Conservation (phyloP, 1,140 invertebrate genomes). For the Drosophila asahinai region DNA sequence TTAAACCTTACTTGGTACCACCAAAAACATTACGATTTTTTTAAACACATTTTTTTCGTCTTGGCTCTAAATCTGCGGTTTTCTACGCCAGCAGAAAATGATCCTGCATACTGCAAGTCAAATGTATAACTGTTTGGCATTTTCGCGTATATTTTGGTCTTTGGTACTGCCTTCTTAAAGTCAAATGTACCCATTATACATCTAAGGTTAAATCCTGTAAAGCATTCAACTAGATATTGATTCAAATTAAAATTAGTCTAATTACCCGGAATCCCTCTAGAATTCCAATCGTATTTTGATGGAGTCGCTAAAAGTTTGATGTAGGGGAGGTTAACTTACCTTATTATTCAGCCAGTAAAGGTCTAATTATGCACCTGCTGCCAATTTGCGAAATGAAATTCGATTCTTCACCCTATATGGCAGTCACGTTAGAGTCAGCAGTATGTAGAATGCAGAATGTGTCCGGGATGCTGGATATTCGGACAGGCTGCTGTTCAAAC, state of each 20-base stretch:
- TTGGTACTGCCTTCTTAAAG: too few species aligned
- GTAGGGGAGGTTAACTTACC: neutral
- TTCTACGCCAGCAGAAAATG: too few species aligned
- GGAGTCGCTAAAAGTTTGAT: neutral
- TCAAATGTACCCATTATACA: too few species aligned
- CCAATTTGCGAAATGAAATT: conserved; percentile 42
- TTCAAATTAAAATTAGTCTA: neutral
- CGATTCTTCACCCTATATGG: conserved; percentile 15
- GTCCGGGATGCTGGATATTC: conserved; percentile 5
- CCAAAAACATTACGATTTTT: too few species aligned
- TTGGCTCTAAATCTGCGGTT: too few species aligned
- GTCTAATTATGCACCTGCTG: conserved; percentile 18
- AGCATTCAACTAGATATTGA: too few species aligned
- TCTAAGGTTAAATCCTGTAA: neutral
- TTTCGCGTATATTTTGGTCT: too few species aligned
- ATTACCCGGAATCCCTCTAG: neutral
- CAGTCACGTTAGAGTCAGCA: conserved; percentile 18
- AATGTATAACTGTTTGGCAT: too few species aligned
- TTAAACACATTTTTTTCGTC: too few species aligned
- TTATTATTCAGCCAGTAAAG: neutral
- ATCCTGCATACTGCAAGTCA: too few species aligned
- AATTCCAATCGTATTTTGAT: neutral
- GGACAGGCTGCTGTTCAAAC: conserved; percentile 6
- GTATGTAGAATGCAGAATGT: neutral
- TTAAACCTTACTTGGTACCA: too few species aligned